phyloP scores from a whole-genome alignment of 2,797 vertebrate species.

The Moxostoma hubbsi region DNA sequence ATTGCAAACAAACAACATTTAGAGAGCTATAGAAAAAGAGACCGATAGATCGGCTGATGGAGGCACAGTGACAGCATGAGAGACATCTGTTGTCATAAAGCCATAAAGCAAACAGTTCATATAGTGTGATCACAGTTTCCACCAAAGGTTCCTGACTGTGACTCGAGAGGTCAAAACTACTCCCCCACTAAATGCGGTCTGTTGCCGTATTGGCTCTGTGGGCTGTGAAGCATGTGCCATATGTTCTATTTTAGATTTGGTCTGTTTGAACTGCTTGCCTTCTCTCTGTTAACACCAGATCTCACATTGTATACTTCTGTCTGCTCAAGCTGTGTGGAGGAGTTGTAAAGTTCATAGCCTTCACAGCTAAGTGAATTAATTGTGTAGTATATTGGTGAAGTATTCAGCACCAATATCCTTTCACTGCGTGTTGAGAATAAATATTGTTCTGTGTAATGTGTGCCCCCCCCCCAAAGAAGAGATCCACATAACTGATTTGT shows the following conservation, averaged over 20 bases:
- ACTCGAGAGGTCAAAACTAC: background rate
- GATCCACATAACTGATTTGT: no score
- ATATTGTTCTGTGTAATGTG: no score
- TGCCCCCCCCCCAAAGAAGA: no score
- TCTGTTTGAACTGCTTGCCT: slow-evolving; percentile 8
- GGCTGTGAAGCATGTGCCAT: slow-evolving; percentile 8
- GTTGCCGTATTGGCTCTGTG: slow-evolving; percentile 16
- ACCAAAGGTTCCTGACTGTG: slow-evolving; percentile 29
- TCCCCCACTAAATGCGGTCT: background rate
- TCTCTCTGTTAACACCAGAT: slow-evolving; percentile 19
- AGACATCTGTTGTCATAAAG: slow-evolving; percentile 20
- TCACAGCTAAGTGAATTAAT: background rate
- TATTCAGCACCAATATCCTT: no score
- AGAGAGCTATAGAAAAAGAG: background rate
- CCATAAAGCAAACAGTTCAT: slow-evolving; percentile 29
- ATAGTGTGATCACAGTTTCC: slow-evolving; percentile 10
- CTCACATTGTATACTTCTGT: background rate
- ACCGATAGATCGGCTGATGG: background rate
- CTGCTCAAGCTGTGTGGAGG: slow-evolving; percentile 15
- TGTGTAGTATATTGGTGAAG: no score
- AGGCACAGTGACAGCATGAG: background rate
- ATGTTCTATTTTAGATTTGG: slow-evolving; percentile 50
- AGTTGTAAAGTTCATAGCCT: slow-evolving; percentile 9
- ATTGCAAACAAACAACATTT: slow-evolving; percentile 4
- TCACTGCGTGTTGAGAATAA: no score